Evolutionary conservation across 2,113 vertebrate genomes (phyloP).

Genomic region (Irena cyanogastra): DNA sequence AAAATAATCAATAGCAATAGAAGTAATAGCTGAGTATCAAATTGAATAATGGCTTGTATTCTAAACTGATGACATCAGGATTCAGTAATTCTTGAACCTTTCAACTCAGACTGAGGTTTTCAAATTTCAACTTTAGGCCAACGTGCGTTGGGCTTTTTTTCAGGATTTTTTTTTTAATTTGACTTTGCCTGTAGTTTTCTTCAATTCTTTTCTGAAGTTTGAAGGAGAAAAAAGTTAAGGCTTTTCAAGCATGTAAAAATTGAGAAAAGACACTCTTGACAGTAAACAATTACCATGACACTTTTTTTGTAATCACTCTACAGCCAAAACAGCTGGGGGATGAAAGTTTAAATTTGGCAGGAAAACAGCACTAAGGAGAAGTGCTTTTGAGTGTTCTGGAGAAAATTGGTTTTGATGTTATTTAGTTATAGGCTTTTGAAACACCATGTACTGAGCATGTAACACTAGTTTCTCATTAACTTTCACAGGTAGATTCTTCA

Average conservation of each 20-base stretch:
- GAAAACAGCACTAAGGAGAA: conserved; percentile 16
- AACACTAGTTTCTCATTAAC: not conserved
- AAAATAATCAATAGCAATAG: conserved; percentile 52
- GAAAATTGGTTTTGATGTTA: conserved; percentile 27
- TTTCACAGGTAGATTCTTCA: not conserved
- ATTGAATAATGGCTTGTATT: conserved; percentile 33
- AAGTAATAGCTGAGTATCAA: conserved; percentile 43
- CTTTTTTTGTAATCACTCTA: conserved; percentile 13
- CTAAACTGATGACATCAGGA: conserved; percentile 48
- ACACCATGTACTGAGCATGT: not conserved
- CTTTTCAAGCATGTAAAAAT: not conserved
- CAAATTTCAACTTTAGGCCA: not conserved
- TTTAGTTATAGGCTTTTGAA: conserved; percentile 2
- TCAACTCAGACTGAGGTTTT: not conserved
- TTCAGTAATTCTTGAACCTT: conserved; percentile 29
- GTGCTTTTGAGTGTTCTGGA: not conserved
- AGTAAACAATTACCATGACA: conserved; percentile 34
- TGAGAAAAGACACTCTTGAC: not conserved
- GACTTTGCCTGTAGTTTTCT: not conserved
- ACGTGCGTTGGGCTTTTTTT: not conserved
- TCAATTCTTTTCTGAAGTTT: not conserved
- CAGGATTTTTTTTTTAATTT: not conserved
- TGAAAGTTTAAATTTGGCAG: conserved; percentile 43
- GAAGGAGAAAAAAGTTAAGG: not conserved
- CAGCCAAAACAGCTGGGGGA: conserved; percentile 11